Evolutionary conservation across 2,797 vertebrate species (phyloP).

Genomic region (Acridotheres tristis): DNA sequence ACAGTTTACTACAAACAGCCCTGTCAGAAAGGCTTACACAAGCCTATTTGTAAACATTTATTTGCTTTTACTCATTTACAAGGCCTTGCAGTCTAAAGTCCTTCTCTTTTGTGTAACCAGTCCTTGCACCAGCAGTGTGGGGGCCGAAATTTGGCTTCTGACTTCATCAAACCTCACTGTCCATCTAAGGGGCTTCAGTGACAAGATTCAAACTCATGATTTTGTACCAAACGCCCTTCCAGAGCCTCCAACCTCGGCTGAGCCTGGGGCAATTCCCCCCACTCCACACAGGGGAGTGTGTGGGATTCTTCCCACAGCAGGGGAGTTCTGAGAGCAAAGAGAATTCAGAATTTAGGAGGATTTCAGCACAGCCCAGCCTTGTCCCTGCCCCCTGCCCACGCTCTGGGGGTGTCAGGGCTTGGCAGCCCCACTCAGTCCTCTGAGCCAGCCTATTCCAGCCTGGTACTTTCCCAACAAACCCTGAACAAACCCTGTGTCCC

Average conservation of each 20-base stretch:
- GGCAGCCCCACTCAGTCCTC: neutral
- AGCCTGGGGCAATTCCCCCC: neutral
- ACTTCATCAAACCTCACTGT: fast-evolving
- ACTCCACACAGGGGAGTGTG: neutral
- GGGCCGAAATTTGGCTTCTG: neutral
- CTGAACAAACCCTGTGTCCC: neutral
- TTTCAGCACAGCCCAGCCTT: neutral
- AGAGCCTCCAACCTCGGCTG: neutral
- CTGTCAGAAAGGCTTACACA: constrained; percentile 13
- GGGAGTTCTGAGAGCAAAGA: neutral
- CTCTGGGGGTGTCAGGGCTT: neutral
- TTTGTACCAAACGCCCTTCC: fast-evolving
- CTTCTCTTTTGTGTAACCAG: neutral
- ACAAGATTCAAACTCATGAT: fast-evolving
- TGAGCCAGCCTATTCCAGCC: neutral
- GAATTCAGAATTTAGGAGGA: neutral
- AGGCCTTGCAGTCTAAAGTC: constrained; percentile 50
- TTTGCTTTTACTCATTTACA: constrained; percentile 63
- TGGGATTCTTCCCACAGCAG: neutral
- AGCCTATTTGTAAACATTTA: constrained; percentile 69
- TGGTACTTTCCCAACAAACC: constrained; percentile 47
- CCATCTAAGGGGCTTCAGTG: fast-evolving
- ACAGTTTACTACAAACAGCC: neutral
- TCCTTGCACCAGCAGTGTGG: fast-evolving
- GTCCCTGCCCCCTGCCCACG: neutral